phyloP scores from a whole-genome alignment of 2,888 invertebrate genomes.

The Dolomedes plantarius region DNA sequence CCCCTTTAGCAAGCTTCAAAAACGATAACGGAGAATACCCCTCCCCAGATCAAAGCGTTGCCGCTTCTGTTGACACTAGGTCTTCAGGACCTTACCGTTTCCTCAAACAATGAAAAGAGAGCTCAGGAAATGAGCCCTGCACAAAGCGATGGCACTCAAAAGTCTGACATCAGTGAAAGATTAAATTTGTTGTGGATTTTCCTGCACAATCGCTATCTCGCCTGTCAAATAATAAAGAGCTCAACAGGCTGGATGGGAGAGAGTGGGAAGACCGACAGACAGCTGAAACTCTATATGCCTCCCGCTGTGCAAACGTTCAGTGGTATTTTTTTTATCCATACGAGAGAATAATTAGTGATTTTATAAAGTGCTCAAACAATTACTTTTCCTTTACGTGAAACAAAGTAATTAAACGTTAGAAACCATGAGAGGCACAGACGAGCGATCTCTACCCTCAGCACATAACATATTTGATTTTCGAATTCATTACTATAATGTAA shows the following conservation, averaged over 20 bases:
- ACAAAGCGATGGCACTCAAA: constrained; percentile 57
- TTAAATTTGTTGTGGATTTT: constrained; percentile 55
- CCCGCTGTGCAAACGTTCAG: neutral
- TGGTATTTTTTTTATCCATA: too few species aligned
- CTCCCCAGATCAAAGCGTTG: constrained; percentile 39
- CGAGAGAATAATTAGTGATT: too few species aligned
- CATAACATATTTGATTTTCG: too few species aligned
- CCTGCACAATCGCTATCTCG: neutral
- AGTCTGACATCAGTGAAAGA: constrained; percentile 55
- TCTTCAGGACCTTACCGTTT: neutral
- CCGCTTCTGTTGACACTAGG: constrained; percentile 51
- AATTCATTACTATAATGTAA: too few species aligned
- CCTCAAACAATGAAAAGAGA: constrained; percentile 50
- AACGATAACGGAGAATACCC: constrained; percentile 26
- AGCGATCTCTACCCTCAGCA: too few species aligned
- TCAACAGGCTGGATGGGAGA: neutral
- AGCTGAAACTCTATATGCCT: neutral
- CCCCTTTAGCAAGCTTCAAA: constrained; percentile 6
- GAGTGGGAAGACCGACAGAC: neutral
- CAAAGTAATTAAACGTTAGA: too few species aligned
- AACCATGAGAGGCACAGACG: too few species aligned
- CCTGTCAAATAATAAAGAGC: neutral
- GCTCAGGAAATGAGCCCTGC: constrained; percentile 28
- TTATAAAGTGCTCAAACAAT: too few species aligned
- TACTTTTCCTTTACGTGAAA: too few species aligned